A percentile compares a stretch with the other conserved stretches of the same genome.
Conservation (phyloP, 2,113 vertebrate genomes). For the Vidua macroura region DNA sequence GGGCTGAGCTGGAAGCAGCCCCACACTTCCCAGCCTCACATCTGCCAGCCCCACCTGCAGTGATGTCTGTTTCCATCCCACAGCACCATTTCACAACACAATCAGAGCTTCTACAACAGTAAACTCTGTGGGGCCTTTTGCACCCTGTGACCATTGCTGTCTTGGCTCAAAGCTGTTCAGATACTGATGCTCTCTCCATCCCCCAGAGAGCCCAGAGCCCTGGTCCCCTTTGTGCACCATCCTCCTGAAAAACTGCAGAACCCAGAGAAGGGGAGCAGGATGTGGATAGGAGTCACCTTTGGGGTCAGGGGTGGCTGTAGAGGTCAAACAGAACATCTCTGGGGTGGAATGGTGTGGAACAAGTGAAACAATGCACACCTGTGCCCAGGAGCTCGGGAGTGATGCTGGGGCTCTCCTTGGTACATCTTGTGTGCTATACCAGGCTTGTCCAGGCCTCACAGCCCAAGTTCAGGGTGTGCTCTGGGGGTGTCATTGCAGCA, state of each 20-base stretch:
- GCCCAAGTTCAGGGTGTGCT: not conserved
- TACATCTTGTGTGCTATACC: fast-evolving
- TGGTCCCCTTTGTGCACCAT: not conserved
- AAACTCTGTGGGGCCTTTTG: not conserved
- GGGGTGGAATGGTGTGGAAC: not conserved
- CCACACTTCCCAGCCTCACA: not conserved
- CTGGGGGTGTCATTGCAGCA: not conserved
- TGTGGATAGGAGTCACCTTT: not conserved
- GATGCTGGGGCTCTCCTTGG: not conserved
- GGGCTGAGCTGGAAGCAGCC: not conserved
- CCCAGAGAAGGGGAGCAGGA: not conserved
- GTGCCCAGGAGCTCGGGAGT: not conserved
- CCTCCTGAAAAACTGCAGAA: not conserved
- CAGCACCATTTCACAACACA: not conserved
- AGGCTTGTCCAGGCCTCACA: not conserved
- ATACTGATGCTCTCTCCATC: not conserved
- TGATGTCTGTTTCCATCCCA: not conserved
- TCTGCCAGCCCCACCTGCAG: not conserved
- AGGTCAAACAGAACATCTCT: not conserved
- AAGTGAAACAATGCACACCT: not conserved
- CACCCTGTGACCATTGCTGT: not conserved
- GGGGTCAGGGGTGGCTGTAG: not conserved
- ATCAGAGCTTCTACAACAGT: not conserved
- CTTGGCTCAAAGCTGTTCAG: not conserved
- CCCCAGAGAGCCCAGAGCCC: not conserved